Evolutionary conservation across 2,888 invertebrate genomes (phyloP), one percentile per base, ranked within the genome.

Genomic region (Pristionchus exspectatus): DNA sequence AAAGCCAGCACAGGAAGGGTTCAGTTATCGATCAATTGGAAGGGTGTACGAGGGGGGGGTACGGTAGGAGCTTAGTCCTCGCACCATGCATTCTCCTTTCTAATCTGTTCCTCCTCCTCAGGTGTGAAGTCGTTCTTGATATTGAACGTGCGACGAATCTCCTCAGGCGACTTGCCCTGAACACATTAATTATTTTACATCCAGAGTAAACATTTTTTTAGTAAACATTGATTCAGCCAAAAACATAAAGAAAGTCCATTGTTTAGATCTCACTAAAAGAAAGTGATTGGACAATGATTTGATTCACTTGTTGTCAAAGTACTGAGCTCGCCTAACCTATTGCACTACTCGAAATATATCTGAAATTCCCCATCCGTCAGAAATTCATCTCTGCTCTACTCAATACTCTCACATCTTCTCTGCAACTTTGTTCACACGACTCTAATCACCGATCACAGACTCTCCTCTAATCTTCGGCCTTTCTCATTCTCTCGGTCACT

Each of bases 51-150:
- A 30, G 69, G 72, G 72, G 72, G 72, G 74, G 38, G 74, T 33
- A 74, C 38, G 38, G 74, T 69, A 69, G 69, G 24, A n/a, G 59
- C 50, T 92, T 92, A 94, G 89, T 94, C 94, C 92, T 94, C 94
- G 91, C 94, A 94, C 94, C 94, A 94, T 74, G 94, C 94, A 90
- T 94, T 94, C 91, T 94, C 94, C 89, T 93, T 93, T 88, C 94
- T 92, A 89, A 94, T 94, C 90, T 94, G 98, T 94, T 98, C 98
- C 95, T 99, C 99, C 95, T 99, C 99, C 66, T 97, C 97, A 3
- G 98, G 97, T 74, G 96, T 96, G 93, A 96, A 96, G 92, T 96
- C 96, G 93, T 96, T 96, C 94, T 96, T 96, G 93, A 96, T 96
- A 94, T 96, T 96, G 94, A 96, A 96, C 4, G 96, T 96, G 92